Base-by-base conservation (phyloP, 2,888 invertebrate genomes). In the Chymomyza amoena region DNA sequence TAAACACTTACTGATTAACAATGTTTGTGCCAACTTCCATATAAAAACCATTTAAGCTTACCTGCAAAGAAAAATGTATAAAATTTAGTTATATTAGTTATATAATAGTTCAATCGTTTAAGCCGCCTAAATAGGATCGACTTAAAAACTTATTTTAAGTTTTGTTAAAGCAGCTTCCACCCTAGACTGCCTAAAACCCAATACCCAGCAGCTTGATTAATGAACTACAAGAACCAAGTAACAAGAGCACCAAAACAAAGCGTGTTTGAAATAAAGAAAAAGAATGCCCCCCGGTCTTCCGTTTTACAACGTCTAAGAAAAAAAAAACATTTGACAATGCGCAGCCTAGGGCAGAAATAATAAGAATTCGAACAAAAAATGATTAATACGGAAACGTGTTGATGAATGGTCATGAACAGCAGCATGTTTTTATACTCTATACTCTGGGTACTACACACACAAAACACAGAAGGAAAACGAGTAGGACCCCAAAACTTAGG, bases 321-420 rank as follows among this genome's bases (percentile, higher is more conserved):
- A 10, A 10, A 45, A 36, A 6, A 9, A 4, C 39, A 45, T 13
- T 13, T 45, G 39, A 45, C 39, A 45, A 45, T 6, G 39, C 39
- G 39, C 13, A 45, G 39, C 39, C 39, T 45, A 45, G 13, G 39
- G 39, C 39, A 45, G 4, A 45, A 45, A 45, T 45, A 45, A 45
- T 45, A 45, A 45, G 13, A 45, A 45, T 13, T 45, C 39, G 13
- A 45, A 45, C 39, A 45, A 45, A n/a, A 54, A 54, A 20, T 54
- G 54, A 54, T 54, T 54, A 51, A 64, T 66, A 61, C 65, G 71
- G 71, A 72, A 72, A 71, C 52, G 39, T 51, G 52, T 65, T 76
- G 74, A 74, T 77, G 69, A 68, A 79, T 76, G 70, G 62, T 50
- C 50, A 15, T 13, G 16, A 13, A 36, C n/a, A 59, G 56, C 39